These are phyloP conservation scores for Poeciliopsis turrubarensis DNA, from an alignment of 2,113 vertebrate species.

Conservation along the genomic window DNA sequence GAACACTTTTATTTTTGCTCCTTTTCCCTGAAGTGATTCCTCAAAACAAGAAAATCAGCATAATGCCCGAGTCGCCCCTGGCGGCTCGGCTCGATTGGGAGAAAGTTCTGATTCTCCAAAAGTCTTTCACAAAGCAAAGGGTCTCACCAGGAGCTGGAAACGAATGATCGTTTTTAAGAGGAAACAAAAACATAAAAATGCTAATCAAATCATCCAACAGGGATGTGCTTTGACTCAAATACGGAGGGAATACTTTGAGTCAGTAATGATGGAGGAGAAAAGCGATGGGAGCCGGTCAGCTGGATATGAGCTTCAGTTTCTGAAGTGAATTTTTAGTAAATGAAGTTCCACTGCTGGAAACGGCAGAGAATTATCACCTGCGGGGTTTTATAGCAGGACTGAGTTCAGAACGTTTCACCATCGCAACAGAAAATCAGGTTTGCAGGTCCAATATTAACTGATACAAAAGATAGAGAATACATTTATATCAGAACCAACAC, in stretches of 20 bases:
- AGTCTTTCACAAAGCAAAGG: not conserved
- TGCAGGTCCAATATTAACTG: not conserved
- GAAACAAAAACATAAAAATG: constrained; percentile 2
- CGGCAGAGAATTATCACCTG: not conserved
- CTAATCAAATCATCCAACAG: not conserved
- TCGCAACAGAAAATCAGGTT: not conserved
- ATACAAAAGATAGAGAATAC: not conserved
- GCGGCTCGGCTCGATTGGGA: not conserved
- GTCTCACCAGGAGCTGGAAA: constrained; percentile 7
- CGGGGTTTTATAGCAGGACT: not conserved
- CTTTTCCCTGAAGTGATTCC: not conserved
- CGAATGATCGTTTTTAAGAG: not conserved
- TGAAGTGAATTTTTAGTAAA: constrained; percentile 5
- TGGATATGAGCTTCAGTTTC: constrained; percentile 7
- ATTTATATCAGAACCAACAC: not conserved
- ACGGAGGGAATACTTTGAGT: not conserved
- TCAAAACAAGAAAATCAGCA: not conserved
- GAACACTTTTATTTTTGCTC: not conserved
- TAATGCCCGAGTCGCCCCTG: not conserved
- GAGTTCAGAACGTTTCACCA: not conserved
- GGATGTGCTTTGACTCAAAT: not conserved
- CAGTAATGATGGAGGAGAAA: not conserved
- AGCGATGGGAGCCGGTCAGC: not conserved
- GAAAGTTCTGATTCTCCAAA: not conserved
- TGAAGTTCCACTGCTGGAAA: not conserved